A percentile compares a stretch with the other conserved stretches of the same genome.
These are phyloP conservation scores for Heliconius eleuchia DNA, from an alignment of 1,140 invertebrate species.

Conservation along the genomic window DNA sequence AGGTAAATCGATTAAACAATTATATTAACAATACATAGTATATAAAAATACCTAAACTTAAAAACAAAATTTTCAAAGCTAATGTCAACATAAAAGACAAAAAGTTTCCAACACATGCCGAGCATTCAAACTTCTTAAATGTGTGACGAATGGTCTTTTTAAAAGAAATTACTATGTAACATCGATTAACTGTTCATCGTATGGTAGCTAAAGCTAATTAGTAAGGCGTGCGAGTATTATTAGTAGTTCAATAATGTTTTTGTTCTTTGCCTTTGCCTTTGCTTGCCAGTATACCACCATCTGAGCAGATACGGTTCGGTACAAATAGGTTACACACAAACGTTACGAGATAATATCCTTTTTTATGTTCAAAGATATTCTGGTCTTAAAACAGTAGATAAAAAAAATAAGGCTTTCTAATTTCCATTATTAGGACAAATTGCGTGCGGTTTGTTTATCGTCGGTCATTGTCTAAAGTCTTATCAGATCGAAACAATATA, in stretches of 20 bases:
- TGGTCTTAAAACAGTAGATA: neutral
- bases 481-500: too few relatives aligned
- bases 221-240: constrained; percentile 63
- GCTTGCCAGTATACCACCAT: constrained; percentile 70
- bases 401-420: too few relatives aligned
- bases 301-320: constrained; percentile 59
- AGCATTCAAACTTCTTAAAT: constrained; percentile 20
- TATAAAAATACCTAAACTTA: constrained; percentile 5
- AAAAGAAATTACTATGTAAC: constrained; percentile 62
- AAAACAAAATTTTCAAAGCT: neutral
- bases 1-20: too few relatives aligned
- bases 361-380: neutral
- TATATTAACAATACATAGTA: too few relatives aligned
- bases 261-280: constrained; percentile 61
- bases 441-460: too few relatives aligned
- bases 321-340: constrained; percentile 49
- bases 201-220: constrained; percentile 73
- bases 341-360: neutral
- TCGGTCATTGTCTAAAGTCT: too few relatives aligned
- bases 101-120: constrained; percentile 18
- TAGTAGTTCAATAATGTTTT: constrained; percentile 69
- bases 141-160: constrained; percentile 33
- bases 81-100: neutral
- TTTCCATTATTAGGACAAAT: too few relatives aligned
- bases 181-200: constrained; percentile 67